phyloP scores from a whole-genome alignment of 2,113 vertebrate species.

The Tylochromis polylepis region DNA sequence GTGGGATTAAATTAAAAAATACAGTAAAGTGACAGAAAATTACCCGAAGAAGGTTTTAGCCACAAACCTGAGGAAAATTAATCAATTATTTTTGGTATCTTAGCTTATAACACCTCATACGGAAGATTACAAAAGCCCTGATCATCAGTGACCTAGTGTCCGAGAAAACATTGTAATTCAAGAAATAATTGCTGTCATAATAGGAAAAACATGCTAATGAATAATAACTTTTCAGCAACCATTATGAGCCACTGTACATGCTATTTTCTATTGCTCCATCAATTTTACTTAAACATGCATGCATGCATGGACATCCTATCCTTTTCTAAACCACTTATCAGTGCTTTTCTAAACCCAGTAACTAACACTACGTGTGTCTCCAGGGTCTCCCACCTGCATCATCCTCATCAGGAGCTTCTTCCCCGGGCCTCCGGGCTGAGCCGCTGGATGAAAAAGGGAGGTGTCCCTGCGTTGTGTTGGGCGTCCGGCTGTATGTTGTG shows the following conservation, averaged over 20 bases:
- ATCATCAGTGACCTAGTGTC: background rate
- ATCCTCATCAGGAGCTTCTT: background rate
- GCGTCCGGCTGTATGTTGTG: conserved; percentile 76
- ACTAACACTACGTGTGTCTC: background rate
- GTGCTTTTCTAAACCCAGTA: background rate
- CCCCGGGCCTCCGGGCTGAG: conserved; percentile 10
- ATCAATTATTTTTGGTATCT: background rate
- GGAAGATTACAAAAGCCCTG: background rate
- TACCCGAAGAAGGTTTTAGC: background rate
- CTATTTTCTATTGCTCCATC: background rate
- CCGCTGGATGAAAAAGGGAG: background rate
- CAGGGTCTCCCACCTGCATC: conserved; percentile 29
- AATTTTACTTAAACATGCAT: background rate
- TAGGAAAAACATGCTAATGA: background rate
- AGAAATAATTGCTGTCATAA: background rate
- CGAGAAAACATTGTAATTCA: background rate
- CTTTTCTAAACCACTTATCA: background rate
- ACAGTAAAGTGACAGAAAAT: background rate
- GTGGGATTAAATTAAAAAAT: background rate
- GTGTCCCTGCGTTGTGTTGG: conserved; percentile 41
- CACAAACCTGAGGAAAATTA: background rate
- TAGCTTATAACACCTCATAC: background rate
- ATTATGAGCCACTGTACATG: background rate
- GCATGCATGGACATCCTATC: background rate
- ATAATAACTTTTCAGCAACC: background rate